phyloP scores from a whole-genome alignment of 2,113 vertebrate species.

The Ramphastos sulfuratus region DNA sequence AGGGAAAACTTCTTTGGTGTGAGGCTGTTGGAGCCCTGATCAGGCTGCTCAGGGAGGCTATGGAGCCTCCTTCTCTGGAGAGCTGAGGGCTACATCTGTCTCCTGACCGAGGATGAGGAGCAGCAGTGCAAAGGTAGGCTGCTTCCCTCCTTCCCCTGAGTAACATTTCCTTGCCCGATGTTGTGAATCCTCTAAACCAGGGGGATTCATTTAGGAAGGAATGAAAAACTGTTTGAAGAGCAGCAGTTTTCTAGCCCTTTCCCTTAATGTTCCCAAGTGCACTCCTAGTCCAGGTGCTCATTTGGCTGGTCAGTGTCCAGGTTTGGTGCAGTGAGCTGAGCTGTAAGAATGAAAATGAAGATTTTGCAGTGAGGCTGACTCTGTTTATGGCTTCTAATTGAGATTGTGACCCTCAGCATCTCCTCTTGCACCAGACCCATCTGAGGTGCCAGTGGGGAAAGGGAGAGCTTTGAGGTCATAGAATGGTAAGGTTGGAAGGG shows the following conservation, averaged over 20 bases:
- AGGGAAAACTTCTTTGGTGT: no score
- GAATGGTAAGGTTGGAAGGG: no score
- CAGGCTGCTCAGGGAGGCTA: no score
- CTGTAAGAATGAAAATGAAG: accelerated
- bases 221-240: accelerated
- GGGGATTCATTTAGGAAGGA: accelerated
- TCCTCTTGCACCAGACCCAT: background rate
- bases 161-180: no score
- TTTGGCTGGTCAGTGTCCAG: background rate
- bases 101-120: accelerated
- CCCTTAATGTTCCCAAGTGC: accelerated
- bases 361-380: background rate
- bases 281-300: no score
- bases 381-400: background rate
- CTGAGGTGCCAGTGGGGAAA: background rate
- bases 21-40: background rate
- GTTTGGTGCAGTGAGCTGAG: background rate
- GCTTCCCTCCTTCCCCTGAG: background rate
- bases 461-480: background rate
- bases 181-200: background rate
- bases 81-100: accelerated
- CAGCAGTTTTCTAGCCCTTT: background rate
- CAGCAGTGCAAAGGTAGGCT: accelerated
- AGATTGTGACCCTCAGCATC: background rate
- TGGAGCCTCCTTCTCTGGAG: no score